These are phyloP conservation scores for Brotula barbata DNA, from an alignment of 2,797 vertebrate species.

Conservation along the genomic window DNA sequence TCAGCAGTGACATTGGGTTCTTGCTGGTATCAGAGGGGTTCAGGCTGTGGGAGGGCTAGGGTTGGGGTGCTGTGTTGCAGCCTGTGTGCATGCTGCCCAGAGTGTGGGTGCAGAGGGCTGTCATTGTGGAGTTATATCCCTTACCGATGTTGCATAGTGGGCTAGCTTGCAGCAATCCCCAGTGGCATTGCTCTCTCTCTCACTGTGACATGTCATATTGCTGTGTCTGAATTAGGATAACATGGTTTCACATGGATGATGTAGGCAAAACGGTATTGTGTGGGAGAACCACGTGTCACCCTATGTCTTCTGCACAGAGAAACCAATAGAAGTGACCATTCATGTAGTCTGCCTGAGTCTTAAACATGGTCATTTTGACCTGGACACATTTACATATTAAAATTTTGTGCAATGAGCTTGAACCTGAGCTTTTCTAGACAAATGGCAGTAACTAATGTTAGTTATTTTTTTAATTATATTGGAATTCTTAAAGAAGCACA, in stretches of 20 bases:
- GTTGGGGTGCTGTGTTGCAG: constrained; percentile 53
- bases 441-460: constrained; percentile 59
- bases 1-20: constrained; percentile 66
- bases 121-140: constrained; percentile 77
- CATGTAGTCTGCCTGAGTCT: constrained; percentile 70
- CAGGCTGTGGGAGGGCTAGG: constrained; percentile 51
- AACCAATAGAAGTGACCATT: constrained; percentile 66
- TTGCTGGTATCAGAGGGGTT: constrained; percentile 61
- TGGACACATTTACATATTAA: constrained; percentile 68
- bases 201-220: constrained; percentile 96
- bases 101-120: constrained; percentile 55
- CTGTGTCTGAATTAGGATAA: constrained; percentile 85
- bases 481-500: constrained; percentile 72
- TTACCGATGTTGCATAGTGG: constrained; percentile 86
- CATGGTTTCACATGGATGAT: constrained; percentile 54
- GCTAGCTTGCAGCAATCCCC: constrained; percentile 85
- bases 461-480: constrained; percentile 59
- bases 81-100: constrained; percentile 67
- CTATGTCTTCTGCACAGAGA: constrained; percentile 61
- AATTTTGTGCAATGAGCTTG: constrained; percentile 70
- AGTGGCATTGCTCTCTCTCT: constrained; percentile 82
- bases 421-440: constrained; percentile 65
- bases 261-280: constrained; percentile 55
- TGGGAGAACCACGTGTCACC: constrained; percentile 57
- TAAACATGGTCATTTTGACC: constrained; percentile 66